These are phyloP conservation scores for Gymnobelideus leadbeateri DNA, from an alignment of 2,113 vertebrate genomes.

Conservation along the genomic window DNA sequence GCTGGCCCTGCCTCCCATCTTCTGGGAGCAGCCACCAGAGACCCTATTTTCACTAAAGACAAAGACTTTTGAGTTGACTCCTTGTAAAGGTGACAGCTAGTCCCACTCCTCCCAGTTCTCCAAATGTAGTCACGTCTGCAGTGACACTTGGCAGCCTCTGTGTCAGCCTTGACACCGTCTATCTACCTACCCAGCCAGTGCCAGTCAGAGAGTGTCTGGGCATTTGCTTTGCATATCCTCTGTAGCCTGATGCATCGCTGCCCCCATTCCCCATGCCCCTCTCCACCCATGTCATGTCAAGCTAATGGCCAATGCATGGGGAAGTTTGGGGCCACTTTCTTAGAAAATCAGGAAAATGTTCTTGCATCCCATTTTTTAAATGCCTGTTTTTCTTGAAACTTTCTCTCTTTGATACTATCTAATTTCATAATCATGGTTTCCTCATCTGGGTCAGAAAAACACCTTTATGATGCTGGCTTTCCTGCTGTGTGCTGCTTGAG, in stretches of 20 bases:
- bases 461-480: background rate
- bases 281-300: no score
- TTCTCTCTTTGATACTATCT: background rate
- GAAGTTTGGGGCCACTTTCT: background rate
- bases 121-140: background rate
- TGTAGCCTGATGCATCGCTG: no score
- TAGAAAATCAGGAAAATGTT: constrained; percentile 1
- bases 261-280: rapidly evolving
- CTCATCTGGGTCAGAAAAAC: background rate
- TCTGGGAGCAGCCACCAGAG: background rate
- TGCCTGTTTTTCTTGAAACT: background rate
- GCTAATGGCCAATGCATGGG: no score
- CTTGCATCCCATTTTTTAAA: background rate
- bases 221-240: background rate
- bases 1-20: background rate
- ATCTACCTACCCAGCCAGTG: background rate
- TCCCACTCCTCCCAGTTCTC: background rate
- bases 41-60: background rate
- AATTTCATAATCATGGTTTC: background rate
- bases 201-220: background rate
- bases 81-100: rapidly evolving
- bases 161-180: background rate
- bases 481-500: background rate
- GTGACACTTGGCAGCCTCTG: background rate
- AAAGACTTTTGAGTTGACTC: background rate